Conservation (phyloP, 2,113 vertebrate genomes). For the Hyaena hyaena region DNA sequence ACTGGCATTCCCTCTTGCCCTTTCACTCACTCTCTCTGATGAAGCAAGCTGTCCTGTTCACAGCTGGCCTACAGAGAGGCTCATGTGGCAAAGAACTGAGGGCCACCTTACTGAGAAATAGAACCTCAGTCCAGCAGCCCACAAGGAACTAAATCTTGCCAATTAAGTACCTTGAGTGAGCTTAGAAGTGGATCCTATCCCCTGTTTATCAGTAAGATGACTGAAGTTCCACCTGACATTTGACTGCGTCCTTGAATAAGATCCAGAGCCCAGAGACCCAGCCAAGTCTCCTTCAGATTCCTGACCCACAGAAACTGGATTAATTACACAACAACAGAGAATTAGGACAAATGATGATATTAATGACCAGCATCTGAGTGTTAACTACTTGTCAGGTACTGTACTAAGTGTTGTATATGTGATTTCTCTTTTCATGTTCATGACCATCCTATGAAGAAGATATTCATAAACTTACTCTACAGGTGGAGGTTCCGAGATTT, state of each 20-base stretch:
- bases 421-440: constrained; percentile 21
- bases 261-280: background rate
- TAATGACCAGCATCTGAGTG: background rate
- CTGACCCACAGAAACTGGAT: constrained; percentile 47
- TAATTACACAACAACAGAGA: background rate
- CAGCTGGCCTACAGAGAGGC: background rate
- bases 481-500: background rate
- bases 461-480: background rate
- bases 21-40: background rate
- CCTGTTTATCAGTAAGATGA: background rate
- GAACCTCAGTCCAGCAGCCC: background rate
- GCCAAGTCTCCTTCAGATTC: background rate
- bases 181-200: background rate
- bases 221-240: background rate
- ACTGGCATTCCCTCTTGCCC: background rate
- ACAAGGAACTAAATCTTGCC: background rate
- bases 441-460: background rate
- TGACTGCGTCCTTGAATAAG: background rate
- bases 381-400: background rate
- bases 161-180: background rate
- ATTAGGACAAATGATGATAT: constrained; percentile 24
- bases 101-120: background rate
- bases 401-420: background rate
- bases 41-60: background rate
- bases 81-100: too few species aligned